A percentile compares a stretch with the other conserved stretches of the same genome.
Evolutionary conservation across 2,888 invertebrate genomes (phyloP).

Genomic region (Trachelus stipa): DNA sequence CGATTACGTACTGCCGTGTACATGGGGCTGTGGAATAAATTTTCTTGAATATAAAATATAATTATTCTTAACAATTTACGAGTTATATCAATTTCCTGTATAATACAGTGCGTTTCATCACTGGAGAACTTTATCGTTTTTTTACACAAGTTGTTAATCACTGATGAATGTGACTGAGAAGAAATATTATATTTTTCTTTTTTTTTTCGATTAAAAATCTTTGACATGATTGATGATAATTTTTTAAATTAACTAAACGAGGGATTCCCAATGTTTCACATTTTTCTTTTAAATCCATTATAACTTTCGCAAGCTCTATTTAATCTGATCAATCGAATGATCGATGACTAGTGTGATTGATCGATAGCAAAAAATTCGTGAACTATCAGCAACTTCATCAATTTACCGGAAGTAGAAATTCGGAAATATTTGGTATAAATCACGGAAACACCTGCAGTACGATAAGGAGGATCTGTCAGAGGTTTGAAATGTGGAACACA

Average conservation of each 20-base stretch:
- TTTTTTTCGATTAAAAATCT: not conserved
- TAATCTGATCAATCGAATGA: not conserved
- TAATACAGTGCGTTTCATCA: not conserved
- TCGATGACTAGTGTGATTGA: not conserved
- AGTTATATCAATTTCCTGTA: not conserved
- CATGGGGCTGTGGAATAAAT: too few species aligned
- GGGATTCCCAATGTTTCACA: not conserved
- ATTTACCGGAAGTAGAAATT: not conserved
- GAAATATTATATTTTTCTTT: not conserved
- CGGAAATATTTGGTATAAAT: not conserved
- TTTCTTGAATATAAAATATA: too few species aligned
- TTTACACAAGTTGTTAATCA: too few species aligned
- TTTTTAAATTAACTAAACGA: not conserved
- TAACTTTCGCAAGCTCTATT: not conserved
- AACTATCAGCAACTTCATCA: not conserved
- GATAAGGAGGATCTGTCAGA: not conserved
- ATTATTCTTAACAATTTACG: not conserved
- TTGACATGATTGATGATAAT: not conserved
- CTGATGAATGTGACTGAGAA: not conserved
- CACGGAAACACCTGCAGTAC: not conserved
- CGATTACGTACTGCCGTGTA: too few species aligned
- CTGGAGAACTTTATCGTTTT: too few species aligned
- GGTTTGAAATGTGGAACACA: not conserved
- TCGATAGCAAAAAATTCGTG: not conserved
- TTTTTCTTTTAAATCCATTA: not conserved